Conservation (phyloP, 2,888 invertebrate genomes). For the Drosophila nigricruria region DNA sequence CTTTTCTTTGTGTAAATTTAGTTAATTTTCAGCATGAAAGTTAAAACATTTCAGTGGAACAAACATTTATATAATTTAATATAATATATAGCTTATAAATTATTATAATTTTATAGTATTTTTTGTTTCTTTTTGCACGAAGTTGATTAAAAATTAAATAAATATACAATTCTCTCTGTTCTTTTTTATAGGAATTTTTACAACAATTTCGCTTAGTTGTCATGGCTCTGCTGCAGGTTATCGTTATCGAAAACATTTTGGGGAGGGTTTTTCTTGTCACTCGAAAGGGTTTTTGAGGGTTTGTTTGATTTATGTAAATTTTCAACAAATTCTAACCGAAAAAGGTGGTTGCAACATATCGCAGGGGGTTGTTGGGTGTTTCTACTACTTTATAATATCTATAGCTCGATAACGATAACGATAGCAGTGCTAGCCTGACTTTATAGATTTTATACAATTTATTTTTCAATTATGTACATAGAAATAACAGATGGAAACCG, state of each 20-base stretch:
- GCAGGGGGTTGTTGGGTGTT: conserved; percentile 28
- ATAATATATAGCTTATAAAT: conserved; percentile 35
- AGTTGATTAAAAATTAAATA: conserved; percentile 32
- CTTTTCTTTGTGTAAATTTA: conserved; percentile 50
- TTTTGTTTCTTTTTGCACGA: conserved; percentile 36
- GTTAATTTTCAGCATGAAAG: conserved; percentile 41
- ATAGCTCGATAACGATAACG: conserved; percentile 29
- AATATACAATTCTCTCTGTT: conserved; percentile 33
- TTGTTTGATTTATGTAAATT: conserved; percentile 50
- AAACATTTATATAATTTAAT: conserved; percentile 50
- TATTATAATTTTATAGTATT: conserved; percentile 46
- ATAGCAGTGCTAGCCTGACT: conserved; percentile 23
- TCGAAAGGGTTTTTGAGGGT: neutral
- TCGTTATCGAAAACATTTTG: conserved; percentile 29
- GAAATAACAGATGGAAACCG: conserved; percentile 34
- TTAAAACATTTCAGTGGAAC: conserved; percentile 47
- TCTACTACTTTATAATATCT: conserved; percentile 7
- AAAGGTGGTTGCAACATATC: conserved; percentile 50
- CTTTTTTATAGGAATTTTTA: conserved; percentile 24
- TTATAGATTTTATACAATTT: conserved; percentile 39
- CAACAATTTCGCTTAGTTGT: conserved; percentile 52
- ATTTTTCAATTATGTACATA: conserved; percentile 61
- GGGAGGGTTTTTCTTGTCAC: neutral
- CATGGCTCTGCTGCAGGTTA: conserved; percentile 31
- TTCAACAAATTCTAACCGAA: conserved; percentile 35